Base-by-base conservation (phyloP, 1,140 invertebrate genomes). In the Manduca sexta region DNA sequence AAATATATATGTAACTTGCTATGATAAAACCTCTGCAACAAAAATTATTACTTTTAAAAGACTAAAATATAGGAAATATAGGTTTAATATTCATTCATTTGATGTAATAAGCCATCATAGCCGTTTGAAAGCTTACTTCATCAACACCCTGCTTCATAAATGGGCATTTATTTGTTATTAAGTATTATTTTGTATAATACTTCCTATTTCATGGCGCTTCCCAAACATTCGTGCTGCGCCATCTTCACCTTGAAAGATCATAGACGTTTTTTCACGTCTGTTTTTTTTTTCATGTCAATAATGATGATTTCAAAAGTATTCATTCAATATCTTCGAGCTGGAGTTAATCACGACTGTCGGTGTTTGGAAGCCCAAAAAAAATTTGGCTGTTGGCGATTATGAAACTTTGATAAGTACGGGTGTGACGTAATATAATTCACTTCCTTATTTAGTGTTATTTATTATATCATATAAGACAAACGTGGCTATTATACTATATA, bases 171-270 rank as follows among this genome's bases (percentile, higher is more conserved):
- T 5, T 26, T 0, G 21, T 8, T 26, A 26, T 26, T 26, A 26
- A 26, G 8, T 26, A 8, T 26, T 26, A 26, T 26, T 26, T 26
- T 26, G 1, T 26, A 26, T 26, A 26, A 38, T 51, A 70, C 69
- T 83, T 83, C 74, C 76, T 73, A 52, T 40, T 77, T 69, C 59
- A 52, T 53, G 59, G 55, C 48, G 69, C 75, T 77, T 75, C 66
- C 68, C 69, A 68, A 69, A 55, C 57, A 61, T 64, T 72, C 69
- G 71, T 72, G 69, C 52, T 58, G 56, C 62, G 58, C 63, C 73
- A 68, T 71, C 76, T 76, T 80, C 61, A 74, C 76, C 78, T 82
- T 82, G 74, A 66, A 64, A 64, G 63, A 69, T 64, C 61, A 67
- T 65, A 64, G 59, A 49, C 44, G 51, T 74, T 78, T 83, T 81